phyloP scores from a whole-genome alignment of 2,113 vertebrate genomes.

The Lethenteron camtschaticum region DNA sequence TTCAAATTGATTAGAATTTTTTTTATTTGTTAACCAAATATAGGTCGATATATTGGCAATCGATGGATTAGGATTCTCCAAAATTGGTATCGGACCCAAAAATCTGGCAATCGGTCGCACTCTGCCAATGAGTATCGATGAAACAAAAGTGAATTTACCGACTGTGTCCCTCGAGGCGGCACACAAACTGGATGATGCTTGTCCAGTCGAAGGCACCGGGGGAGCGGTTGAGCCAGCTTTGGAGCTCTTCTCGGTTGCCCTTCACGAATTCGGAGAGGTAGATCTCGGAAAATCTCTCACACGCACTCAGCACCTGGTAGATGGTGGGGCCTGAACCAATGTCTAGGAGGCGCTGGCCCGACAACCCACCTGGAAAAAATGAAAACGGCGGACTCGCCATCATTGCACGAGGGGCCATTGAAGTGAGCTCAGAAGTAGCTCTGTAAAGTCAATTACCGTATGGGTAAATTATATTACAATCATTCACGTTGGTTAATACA shows the following conservation, averaged over 20 bases:
- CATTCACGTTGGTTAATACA: no score
- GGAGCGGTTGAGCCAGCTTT: conserved; percentile 34
- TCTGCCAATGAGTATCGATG: no score
- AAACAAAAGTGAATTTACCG: conserved; percentile 13
- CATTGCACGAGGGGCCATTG: no score
- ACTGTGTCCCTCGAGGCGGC: conserved; percentile 60
- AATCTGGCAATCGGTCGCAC: no score
- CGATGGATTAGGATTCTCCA: background rate
- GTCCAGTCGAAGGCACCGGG: conserved; percentile 52
- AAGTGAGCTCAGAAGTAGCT: no score
- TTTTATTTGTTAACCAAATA: no score
- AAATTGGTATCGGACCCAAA: no score
- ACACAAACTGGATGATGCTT: conserved; percentile 46
- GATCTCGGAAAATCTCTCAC: conserved; percentile 53
- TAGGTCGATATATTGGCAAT: no score
- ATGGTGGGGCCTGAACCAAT: conserved; percentile 73
- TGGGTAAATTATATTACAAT: no score
- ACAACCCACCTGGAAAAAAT: conserved; percentile 34
- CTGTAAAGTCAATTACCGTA: no score
- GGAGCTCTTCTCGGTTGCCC: conserved; percentile 52
- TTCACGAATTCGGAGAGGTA: conserved; percentile 72
- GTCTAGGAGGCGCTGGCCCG: conserved; percentile 44
- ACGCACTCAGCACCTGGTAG: conserved; percentile 76
- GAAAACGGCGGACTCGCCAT: background rate
- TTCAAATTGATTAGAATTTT: no score